These are phyloP conservation scores for Drosophila saltans DNA, from an alignment of 1,140 invertebrate genomes.

Conservation along the genomic window DNA sequence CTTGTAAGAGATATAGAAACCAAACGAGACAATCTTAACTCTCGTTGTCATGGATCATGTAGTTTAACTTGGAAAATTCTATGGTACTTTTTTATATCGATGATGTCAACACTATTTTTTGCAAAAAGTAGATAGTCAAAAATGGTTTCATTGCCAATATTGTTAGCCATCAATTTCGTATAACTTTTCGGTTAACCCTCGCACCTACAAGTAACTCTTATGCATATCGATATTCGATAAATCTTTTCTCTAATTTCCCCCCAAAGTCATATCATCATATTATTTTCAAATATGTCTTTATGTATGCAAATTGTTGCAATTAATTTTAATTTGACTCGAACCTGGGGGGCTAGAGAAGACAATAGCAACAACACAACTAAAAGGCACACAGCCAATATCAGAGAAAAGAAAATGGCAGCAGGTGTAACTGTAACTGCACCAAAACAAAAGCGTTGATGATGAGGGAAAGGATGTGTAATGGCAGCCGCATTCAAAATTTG, in stretches of 20 bases:
- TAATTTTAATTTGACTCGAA: slow-evolving; percentile 72
- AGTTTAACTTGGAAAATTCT: neutral
- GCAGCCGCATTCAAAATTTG: slow-evolving; percentile 37
- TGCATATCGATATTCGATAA: slow-evolving; percentile 43
- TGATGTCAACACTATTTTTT: too few relatives aligned
- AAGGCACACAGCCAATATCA: neutral
- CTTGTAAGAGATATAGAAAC: neutral
- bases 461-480: slow-evolving; percentile 7
- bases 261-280: slow-evolving; percentile 2
- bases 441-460: neutral
- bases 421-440: slow-evolving; percentile 53
- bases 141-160: too few relatives aligned
- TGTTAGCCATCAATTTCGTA: neutral
- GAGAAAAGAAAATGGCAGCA: slow-evolving; percentile 73
- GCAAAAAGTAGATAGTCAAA: too few relatives aligned
- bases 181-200: neutral
- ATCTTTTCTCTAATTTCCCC: neutral
- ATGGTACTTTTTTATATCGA: too few relatives aligned
- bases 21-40: too few relatives aligned
- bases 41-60: neutral
- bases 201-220: neutral
- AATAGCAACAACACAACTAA: slow-evolving; percentile 33
- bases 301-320: slow-evolving; percentile 75
- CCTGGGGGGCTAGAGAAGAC: slow-evolving; percentile 30
- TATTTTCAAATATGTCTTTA: slow-evolving; percentile 40